Base-by-base conservation (phyloP, 2,888 invertebrate species). In the Lysandra coridon region DNA sequence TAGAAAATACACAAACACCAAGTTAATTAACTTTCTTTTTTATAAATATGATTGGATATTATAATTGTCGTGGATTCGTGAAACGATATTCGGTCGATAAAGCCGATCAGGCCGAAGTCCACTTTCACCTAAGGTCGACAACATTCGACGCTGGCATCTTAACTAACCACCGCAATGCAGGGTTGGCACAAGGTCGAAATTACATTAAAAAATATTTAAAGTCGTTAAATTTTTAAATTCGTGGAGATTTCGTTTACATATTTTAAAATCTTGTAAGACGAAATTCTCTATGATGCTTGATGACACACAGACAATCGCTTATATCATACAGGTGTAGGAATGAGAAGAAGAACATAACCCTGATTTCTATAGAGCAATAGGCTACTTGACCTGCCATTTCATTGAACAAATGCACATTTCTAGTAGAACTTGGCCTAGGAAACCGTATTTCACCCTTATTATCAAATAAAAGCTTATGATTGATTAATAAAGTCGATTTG, bases 111-210 rank as follows among this genome's bases (percentile, higher is more conserved):
- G 87, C 87, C 89, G 87, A 86, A 84, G 86, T 88, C 88, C 91
- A 92, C 93, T 93, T 93, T 93, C 93, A 91, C 93, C 92, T 86
- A 86, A 89, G 90, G 88, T 88, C 92, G 89, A 86, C 88, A 87
- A 89, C 89, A 90, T 89, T 91, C 89, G 85, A 87, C 86, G 85
- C 85, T 85, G 82, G 82, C 86, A 86, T 86, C 88, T 88, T 86
- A 86, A 86, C 86, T 86, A 84, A 84, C 84, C 81, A 84, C 83
- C 82, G 81, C 83, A 62, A 33, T 33, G 62, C 33, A 79, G 79
- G 75, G 79, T 64, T 79, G 64, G 5, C 40, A 14, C 30, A 53
- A 76, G 17, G 40, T 74, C 33, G 23, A 23, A 44, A 74, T 2
- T 12, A 17, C 1, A 23, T 44, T 74, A 37, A 74, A 17, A 74